A percentile compares a stretch with the other conserved stretches of the same genome.
Conservation (phyloP, 35 echinoderm and acorn worm species). For the Acanthaster planci region DNA sequence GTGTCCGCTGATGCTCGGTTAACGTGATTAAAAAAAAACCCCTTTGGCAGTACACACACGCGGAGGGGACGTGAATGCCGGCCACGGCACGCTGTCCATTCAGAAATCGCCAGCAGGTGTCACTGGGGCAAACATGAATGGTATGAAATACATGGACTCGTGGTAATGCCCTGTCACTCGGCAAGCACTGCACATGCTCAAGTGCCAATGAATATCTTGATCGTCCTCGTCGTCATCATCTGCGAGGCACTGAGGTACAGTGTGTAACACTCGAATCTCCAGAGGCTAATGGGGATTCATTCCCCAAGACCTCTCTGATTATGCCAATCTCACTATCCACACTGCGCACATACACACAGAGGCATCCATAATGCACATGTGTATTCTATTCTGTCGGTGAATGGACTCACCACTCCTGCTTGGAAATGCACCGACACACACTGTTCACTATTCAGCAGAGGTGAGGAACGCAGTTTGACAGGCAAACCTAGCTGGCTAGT, state of each 20-base stretch:
- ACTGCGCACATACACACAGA: neutral
- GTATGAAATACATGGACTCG: neutral
- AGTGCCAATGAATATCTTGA: conserved; percentile 20
- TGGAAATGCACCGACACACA: too few relatives aligned
- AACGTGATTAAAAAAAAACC: neutral
- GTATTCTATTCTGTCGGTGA: neutral
- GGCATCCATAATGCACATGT: conserved; percentile 18
- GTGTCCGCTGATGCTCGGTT: conserved; percentile 6
- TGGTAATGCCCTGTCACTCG: neutral
- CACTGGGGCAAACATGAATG: neutral
- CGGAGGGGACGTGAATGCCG: neutral
- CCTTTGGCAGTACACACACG: neutral
- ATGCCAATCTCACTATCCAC: neutral
- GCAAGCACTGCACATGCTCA: neutral
- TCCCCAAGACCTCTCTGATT: neutral
- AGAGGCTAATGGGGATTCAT: neutral
- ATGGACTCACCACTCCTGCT: neutral
- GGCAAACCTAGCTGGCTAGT: neutral
- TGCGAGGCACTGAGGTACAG: too few relatives aligned
- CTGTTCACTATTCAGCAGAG: neutral
- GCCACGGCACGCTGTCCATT: neutral
- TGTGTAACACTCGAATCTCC: neutral
- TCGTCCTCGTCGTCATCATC: neutral
- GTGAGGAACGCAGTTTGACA: neutral
- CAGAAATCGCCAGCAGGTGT: conserved; percentile 11